phyloP scores from a whole-genome alignment of 1,140 invertebrate genomes.

The Diorhabda sublineata region DNA sequence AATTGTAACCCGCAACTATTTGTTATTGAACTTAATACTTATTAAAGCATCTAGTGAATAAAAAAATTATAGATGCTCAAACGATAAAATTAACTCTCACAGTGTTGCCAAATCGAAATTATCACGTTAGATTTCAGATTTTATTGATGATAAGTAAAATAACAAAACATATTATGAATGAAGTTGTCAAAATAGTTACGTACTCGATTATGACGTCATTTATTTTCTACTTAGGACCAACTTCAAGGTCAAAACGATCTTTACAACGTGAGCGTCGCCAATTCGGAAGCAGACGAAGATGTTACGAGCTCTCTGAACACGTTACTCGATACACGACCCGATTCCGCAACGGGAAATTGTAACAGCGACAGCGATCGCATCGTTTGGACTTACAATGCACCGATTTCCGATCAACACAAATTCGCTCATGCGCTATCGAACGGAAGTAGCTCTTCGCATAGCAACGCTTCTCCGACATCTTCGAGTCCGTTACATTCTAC shows the following conservation, averaged over 20 bases:
- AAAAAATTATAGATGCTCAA: no score
- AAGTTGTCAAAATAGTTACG: no score
- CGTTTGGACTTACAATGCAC: slow-evolving; percentile 88
- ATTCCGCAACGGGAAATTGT: slow-evolving; percentile 39
- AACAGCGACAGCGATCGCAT: slow-evolving; percentile 54
- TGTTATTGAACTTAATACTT: no score
- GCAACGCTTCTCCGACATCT: slow-evolving; percentile 61
- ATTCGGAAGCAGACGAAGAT: slow-evolving; percentile 89
- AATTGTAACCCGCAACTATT: no score
- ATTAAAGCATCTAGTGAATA: no score
- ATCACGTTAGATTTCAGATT: no score
- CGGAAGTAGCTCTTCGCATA: slow-evolving; percentile 57
- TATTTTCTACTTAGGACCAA: slow-evolving; percentile 62
- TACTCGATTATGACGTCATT: no score
- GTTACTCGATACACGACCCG: slow-evolving; percentile 75
- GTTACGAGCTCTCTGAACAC: slow-evolving; percentile 89
- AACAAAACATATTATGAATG: no score
- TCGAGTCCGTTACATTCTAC: slow-evolving; percentile 53
- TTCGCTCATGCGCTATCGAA: slow-evolving; percentile 53
- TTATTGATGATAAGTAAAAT: no score
- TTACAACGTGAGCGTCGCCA: slow-evolving; percentile 66
- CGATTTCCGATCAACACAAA: slow-evolving; percentile 51
- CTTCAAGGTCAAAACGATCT: slow-evolving; percentile 72
- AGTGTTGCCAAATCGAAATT: no score
- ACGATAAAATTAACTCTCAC: no score